Evolutionary conservation across 2,888 invertebrate species (phyloP).

Genomic region (Conchocele bisecta): DNA sequence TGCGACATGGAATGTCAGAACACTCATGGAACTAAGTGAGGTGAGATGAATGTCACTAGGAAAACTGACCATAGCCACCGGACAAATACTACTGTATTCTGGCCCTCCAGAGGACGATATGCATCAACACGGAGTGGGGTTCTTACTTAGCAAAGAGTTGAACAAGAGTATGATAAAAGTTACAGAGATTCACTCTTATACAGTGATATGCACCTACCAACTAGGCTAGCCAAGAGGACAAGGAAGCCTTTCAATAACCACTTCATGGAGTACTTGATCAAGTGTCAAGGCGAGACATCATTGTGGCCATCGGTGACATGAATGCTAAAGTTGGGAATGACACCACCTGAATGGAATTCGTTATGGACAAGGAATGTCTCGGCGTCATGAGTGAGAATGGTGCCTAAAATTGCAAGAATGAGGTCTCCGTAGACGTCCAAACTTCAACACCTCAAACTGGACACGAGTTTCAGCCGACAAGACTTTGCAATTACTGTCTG

Average conservation of each 20-base stretch:
- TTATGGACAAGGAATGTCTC: not conserved
- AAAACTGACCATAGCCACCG: no score
- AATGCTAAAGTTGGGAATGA: constrained; percentile 5
- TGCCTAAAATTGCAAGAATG: constrained; percentile 10
- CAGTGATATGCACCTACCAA: no score
- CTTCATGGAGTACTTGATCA: not conserved
- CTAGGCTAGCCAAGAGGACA: not conserved
- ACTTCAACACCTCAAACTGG: not conserved
- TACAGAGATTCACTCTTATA: constrained; percentile 1
- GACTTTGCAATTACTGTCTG: not conserved
- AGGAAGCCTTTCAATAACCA: constrained; percentile 1
- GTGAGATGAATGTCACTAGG: no score
- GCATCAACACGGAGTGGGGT: constrained; percentile 4
- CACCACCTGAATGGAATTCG: not conserved
- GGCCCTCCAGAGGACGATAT: no score
- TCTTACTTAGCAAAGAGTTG: constrained; percentile 12
- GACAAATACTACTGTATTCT: no score
- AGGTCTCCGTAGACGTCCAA: not conserved
- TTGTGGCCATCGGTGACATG: constrained; percentile 10
- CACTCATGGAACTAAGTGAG: no score
- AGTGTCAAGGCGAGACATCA: not conserved
- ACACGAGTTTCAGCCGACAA: not conserved
- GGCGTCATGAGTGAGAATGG: constrained; percentile 22
- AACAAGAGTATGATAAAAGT: constrained; percentile 4
- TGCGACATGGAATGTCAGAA: constrained; percentile 18